phyloP scores from a whole-genome alignment of 2,113 vertebrate genomes.

The Polyodon spathula region DNA sequence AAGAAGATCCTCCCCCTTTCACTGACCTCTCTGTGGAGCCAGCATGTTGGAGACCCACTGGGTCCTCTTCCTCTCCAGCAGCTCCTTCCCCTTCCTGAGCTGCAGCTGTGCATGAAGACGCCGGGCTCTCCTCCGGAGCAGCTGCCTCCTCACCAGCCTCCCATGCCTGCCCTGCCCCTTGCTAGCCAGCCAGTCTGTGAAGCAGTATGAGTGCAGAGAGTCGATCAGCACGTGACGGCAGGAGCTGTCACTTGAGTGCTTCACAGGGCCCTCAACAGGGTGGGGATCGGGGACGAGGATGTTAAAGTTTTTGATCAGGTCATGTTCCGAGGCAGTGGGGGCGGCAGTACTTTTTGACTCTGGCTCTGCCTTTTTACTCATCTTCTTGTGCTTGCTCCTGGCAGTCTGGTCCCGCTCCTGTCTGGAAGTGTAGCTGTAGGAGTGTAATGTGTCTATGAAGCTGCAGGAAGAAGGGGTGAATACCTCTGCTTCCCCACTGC shows the following conservation, averaged over 20 bases:
- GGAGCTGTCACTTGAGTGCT: too few species aligned
- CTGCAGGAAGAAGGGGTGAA: conserved; percentile 56
- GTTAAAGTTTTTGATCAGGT: too few species aligned
- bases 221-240: too few species aligned
- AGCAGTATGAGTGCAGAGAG: conserved; percentile 63
- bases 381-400: too few species aligned
- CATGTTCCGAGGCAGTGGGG: too few species aligned
- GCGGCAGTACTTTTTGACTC: background rate
- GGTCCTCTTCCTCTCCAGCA: conserved; percentile 51
- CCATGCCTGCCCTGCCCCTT: too few species aligned
- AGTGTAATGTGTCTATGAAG: conserved; percentile 67
- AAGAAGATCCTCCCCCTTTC: too few species aligned
- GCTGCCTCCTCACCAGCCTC: background rate
- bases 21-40: conserved; percentile 3
- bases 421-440: conserved; percentile 65
- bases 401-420: conserved; percentile 52
- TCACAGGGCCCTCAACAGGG: too few species aligned
- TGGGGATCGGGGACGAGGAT: too few species aligned
- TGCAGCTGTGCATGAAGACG: conserved; percentile 20
- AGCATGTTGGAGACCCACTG: conserved; percentile 41
- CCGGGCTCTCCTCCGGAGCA: conserved; percentile 1
- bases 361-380: too few species aligned
- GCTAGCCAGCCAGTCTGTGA: background rate
- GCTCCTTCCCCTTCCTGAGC: conserved; percentile 58
- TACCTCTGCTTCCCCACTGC: conserved; percentile 18